A percentile compares a stretch with the other conserved stretches of the same genome.
phyloP scores from a whole-genome alignment of 2,113 vertebrate species.

The Tor tambroides region DNA sequence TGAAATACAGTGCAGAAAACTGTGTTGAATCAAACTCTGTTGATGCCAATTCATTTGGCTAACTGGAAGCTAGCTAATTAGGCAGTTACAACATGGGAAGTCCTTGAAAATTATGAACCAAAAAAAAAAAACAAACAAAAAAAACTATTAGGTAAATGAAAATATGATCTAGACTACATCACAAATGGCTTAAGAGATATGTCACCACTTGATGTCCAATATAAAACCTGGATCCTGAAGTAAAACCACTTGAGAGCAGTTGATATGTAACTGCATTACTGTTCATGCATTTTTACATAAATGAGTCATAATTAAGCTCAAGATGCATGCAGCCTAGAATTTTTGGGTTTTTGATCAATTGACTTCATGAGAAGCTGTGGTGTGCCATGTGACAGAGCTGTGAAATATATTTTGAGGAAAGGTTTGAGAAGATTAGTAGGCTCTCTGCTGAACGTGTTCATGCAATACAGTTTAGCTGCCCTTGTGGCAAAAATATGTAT shows the following conservation, averaged over 20 bases:
- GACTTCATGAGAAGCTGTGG: not conserved
- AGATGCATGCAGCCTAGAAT: not conserved
- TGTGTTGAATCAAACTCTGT: not conserved
- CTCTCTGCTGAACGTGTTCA: constrained; percentile 19
- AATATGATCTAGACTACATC: not conserved
- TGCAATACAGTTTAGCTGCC: not conserved
- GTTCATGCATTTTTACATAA: not conserved
- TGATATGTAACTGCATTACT: not conserved
- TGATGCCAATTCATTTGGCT: not conserved
- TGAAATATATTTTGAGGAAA: constrained; percentile 15
- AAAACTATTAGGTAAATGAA: not conserved
- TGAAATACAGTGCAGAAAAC: not conserved
- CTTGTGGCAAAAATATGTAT: constrained; percentile 32
- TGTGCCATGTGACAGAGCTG: not conserved
- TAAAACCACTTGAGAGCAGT: not conserved
- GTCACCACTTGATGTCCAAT: not conserved
- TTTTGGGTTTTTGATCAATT: not conserved
- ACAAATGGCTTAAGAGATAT: not conserved
- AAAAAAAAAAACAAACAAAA: too few relatives aligned
- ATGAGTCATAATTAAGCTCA: not conserved
- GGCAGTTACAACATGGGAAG: not conserved
- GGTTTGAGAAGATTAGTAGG: not conserved
- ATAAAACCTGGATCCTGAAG: not conserved
- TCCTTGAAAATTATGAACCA: not conserved
- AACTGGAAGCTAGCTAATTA: not conserved